A percentile compares a stretch with the other conserved stretches of the same genome.
Conservation (phyloP, 2,113 vertebrate genomes). For the Anser cygnoides region DNA sequence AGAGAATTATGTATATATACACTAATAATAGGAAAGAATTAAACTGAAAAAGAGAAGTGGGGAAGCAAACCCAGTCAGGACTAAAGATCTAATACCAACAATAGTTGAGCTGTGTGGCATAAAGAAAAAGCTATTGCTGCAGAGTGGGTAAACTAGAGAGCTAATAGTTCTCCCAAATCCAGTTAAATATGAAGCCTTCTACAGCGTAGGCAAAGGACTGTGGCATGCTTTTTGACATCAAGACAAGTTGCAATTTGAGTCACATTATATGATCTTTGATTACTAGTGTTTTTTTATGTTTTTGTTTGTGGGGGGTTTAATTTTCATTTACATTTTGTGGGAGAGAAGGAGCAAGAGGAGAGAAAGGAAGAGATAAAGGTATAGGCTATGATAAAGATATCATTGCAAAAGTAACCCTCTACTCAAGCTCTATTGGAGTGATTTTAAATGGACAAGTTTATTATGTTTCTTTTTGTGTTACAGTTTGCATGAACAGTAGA, state of each 20-base stretch:
- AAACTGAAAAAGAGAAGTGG: not conserved
- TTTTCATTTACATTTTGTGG: not conserved
- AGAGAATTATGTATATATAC: not conserved
- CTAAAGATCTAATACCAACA: not conserved
- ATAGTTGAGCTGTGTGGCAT: not conserved
- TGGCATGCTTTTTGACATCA: not conserved
- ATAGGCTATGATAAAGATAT: too few species aligned
- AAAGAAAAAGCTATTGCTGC: not conserved
- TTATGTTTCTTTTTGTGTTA: not conserved
- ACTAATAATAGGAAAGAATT: not conserved
- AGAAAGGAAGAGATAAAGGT: not conserved
- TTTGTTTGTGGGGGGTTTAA: too few species aligned
- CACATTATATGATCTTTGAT: not conserved
- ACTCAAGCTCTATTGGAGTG: too few species aligned
- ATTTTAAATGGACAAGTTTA: too few species aligned
- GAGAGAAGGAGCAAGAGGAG: not conserved
- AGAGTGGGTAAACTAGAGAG: not conserved
- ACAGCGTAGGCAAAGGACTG: not conserved
- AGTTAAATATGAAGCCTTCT: not conserved
- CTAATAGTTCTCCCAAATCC: not conserved
- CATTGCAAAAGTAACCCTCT: too few species aligned
- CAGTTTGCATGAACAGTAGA: not conserved
- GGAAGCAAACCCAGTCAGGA: not conserved
- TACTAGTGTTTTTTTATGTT: not conserved
- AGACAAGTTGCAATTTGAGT: not conserved